Conservation (phyloP, 2,113 vertebrate genomes). For the Philantomba maxwellii region DNA sequence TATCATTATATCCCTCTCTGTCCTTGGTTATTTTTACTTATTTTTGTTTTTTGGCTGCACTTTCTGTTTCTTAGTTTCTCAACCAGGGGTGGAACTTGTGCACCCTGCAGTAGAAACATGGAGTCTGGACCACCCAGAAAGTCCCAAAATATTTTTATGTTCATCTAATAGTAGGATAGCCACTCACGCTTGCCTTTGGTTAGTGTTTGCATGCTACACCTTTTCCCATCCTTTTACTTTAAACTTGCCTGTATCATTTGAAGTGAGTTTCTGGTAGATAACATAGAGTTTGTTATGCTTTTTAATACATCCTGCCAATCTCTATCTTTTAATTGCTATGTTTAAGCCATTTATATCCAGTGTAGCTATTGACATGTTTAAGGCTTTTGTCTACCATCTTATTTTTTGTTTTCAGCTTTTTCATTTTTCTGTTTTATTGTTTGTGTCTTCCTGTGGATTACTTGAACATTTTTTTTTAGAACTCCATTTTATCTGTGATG, state of each 20-base stretch:
- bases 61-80: background rate
- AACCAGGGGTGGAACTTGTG: background rate
- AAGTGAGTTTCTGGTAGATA: background rate
- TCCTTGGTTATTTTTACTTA: background rate
- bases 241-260: background rate
- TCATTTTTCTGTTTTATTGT: background rate
- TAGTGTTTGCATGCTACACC: background rate
- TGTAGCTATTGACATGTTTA: background rate
- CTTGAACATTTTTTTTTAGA: background rate
- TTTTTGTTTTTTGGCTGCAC: background rate
- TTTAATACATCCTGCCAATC: background rate
- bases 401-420: conserved; percentile 28
- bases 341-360: background rate
- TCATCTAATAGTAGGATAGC: background rate
- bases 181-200: background rate
- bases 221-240: background rate
- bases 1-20: background rate
- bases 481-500: background rate
- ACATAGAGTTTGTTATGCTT: background rate
- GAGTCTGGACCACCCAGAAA: background rate
- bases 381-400: background rate
- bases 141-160: background rate
- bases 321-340: background rate
- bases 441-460: background rate
- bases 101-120: background rate